These are phyloP conservation scores for Xiphophorus hellerii DNA, from an alignment of 2,113 vertebrate genomes.

Conservation along the genomic window DNA sequence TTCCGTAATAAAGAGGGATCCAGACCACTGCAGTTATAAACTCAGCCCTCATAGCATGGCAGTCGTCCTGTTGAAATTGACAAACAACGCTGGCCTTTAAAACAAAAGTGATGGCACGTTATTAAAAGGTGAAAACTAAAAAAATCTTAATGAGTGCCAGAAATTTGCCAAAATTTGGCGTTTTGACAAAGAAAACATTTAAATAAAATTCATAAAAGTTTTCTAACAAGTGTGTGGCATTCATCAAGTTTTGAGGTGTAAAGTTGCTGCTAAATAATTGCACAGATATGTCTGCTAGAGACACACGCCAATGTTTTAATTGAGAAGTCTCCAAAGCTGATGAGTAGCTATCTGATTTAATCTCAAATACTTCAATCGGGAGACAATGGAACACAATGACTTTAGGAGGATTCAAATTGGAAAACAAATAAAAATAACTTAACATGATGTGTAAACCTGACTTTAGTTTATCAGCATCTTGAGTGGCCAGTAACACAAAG, in stretches of 20 bases:
- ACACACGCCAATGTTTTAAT: not conserved
- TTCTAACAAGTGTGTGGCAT: not conserved
- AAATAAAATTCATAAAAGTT: not conserved
- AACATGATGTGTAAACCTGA: not conserved
- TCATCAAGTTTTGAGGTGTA: not conserved
- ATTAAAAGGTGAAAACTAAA: not conserved
- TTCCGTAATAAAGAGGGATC: not conserved
- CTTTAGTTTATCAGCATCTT: constrained; percentile 20
- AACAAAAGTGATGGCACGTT: not conserved
- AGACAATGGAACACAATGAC: not conserved
- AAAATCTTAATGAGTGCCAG: not conserved
- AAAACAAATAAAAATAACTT: not conserved
- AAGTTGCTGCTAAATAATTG: not conserved
- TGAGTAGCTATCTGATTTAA: not conserved
- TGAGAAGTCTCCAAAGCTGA: not conserved
- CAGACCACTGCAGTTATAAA: not conserved
- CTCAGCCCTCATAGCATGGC: not conserved
- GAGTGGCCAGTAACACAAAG: constrained; percentile 54
- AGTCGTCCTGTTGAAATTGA: not conserved
- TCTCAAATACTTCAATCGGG: not conserved
- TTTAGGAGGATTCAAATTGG: not conserved
- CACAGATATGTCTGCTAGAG: not conserved
- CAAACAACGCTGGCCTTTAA: not conserved
- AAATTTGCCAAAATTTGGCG: not conserved
- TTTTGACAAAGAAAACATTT: not conserved